Evolutionary conservation across 2,797 vertebrate genomes (phyloP).

Genomic region (Gephyroberyx darwinii): DNA sequence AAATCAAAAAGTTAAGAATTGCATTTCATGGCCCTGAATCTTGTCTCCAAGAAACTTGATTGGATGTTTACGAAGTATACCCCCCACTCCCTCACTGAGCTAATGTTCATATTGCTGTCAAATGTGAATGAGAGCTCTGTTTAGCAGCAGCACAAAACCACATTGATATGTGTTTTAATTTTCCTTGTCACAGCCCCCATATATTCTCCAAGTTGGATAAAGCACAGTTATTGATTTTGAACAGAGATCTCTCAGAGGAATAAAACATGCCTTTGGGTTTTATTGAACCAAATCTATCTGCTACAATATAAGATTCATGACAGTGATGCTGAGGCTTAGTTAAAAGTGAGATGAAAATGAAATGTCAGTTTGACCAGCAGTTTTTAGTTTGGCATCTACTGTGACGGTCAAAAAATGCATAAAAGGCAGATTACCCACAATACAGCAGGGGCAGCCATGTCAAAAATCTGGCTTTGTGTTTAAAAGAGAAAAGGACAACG

Average conservation of each 20-base stretch:
- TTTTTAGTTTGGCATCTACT: conserved; percentile 7
- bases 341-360: conserved; percentile 29
- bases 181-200: conserved; percentile 15
- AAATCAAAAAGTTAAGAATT: conserved; percentile 31
- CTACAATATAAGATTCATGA: conserved; percentile 18
- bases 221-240: conserved; percentile 7
- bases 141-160: conserved; percentile 4
- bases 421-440: conserved; percentile 13
- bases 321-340: conserved; percentile 2
- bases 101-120: conserved; percentile 24
- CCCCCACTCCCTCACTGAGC: background rate
- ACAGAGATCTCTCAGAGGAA: conserved; percentile 6
- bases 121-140: conserved; percentile 18
- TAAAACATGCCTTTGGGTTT: conserved; percentile 14
- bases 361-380: conserved; percentile 8
- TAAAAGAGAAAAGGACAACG: background rate
- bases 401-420: conserved; percentile 5
- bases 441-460: conserved; percentile 15
- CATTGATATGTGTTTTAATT: conserved; percentile 41
- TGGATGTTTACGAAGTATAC: conserved; percentile 15
- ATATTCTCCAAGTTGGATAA: conserved; percentile 23
- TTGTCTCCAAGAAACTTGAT: background rate
- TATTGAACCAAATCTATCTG: conserved; percentile 12
- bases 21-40: conserved; percentile 3
- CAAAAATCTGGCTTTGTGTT: conserved; percentile 19